Base-by-base conservation (phyloP, 2,113 vertebrate genomes). In the Tupaia tana region DNA sequence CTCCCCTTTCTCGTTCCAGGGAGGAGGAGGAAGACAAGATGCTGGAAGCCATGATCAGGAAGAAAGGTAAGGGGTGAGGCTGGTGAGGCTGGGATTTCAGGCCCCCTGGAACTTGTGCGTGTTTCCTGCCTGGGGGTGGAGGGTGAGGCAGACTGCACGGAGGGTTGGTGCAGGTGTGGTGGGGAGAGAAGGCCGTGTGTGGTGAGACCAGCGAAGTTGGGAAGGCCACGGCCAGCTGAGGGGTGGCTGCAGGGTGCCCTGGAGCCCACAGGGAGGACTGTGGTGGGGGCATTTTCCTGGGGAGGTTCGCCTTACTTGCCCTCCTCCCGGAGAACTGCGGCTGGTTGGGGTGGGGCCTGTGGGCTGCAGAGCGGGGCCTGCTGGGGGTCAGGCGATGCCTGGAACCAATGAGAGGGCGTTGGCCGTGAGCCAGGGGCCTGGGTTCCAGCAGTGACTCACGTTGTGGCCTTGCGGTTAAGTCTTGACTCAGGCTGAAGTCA, bases 11-110 rank as follows among this genome's bases (percentile, higher is more conserved):
- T 97, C 95, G 95, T 98, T 97, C 91, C 96, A 99, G 99, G 97
- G 99, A 99, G 96, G 98, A 98, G 92, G 99, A 99, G 89, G 99
- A 99, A 86, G 99, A 99, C 84, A 96, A 98, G 98, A 98, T 99
- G 86, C 97, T 99, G 98, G 99, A 99, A 96, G 99, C 98, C 86
- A 98, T 98, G 98, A 98, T 99, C 96, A 99, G 98, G 98, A 99
- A 97, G 96, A 99, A 99, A 99, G 99, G 99, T 5, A 0, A 63
- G 92, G 31, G 24, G 43, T 24, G 56, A 61, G 20, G 27, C 74
- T 31, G 31, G n/a, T 74, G 2, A 43, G 43, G 15, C 43, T 12
- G 54, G 31, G 25, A 29, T 2, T 18, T 56, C 56, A 58, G 54
- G 67, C 24, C 34, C 27, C 19, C 20, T 7, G 24, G 52, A 52